Evolutionary conservation across 2,888 invertebrate species (phyloP).

Genomic region (Drosophila buzzatii): DNA sequence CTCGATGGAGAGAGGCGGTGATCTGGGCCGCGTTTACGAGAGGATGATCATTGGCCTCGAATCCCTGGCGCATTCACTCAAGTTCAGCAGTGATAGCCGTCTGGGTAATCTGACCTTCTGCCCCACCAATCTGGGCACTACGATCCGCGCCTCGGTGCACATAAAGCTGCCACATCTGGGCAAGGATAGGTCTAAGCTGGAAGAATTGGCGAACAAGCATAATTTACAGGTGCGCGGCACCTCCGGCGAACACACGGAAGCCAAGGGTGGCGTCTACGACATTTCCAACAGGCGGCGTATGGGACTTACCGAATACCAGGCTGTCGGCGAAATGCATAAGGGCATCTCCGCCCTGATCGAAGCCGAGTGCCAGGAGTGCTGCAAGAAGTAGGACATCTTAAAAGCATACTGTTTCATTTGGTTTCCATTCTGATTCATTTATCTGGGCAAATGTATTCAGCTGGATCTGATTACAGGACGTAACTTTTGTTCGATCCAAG

Average conservation of each 20-base stretch:
- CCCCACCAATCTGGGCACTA: slow-evolving; percentile 98
- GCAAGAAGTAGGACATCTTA: neutral
- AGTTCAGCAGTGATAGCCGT: slow-evolving; percentile 96
- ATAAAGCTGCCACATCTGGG: slow-evolving; percentile 97
- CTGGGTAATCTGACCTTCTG: slow-evolving; percentile 99
- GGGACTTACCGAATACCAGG: slow-evolving; percentile 97
- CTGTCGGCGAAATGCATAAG: slow-evolving; percentile 95
- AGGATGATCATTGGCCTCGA: slow-evolving; percentile 95
- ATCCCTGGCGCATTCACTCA: slow-evolving; percentile 95
- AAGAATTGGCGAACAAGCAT: slow-evolving; percentile 94
- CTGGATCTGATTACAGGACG: neutral
- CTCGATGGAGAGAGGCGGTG: slow-evolving; percentile 98
- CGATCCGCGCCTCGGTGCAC: slow-evolving; percentile 98
- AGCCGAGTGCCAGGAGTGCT: slow-evolving; percentile 88
- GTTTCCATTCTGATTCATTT: neutral
- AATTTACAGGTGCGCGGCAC: slow-evolving; percentile 96
- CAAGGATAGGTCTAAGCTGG: slow-evolving; percentile 93
- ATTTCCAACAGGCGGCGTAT: slow-evolving; percentile 98
- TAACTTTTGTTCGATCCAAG: neutral
- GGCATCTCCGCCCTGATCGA: slow-evolving; percentile 97
- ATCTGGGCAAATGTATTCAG: neutral
- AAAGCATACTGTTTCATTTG: neutral
- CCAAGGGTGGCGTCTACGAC: slow-evolving; percentile 97
- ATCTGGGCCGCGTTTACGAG: slow-evolving; percentile 95
- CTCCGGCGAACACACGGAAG: slow-evolving; percentile 97